A percentile compares a stretch with the other conserved stretches of the same genome.
Evolutionary conservation across 2,888 invertebrate genomes (phyloP).

Genomic region (Cryptocephalus moraei): DNA sequence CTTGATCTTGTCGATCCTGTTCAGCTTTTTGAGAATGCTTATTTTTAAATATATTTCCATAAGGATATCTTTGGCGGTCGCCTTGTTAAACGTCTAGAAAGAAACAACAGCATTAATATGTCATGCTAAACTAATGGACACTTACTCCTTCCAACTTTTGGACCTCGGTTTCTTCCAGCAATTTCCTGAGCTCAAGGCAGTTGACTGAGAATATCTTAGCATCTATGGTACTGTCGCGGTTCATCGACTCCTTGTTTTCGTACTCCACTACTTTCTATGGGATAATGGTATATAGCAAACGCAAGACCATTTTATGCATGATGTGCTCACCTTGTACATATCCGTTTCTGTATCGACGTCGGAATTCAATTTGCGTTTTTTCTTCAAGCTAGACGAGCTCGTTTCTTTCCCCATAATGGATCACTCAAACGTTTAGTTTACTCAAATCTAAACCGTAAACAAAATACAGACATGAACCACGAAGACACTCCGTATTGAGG

Average conservation of each 20-base stretch:
- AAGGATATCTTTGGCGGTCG: conserved; percentile 6
- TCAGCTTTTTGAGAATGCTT: conserved; percentile 79
- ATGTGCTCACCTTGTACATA: conserved; percentile 46
- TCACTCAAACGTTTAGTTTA: too few relatives aligned
- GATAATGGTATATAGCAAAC: conserved; percentile 13
- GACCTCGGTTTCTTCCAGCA: conserved; percentile 58
- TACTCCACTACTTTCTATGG: conserved; percentile 55
- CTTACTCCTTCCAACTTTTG: conserved; percentile 10
- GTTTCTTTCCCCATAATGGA: conserved; percentile 36
- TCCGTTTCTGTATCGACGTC: conserved; percentile 45
- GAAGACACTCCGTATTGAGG: too few relatives aligned
- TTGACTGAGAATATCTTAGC: conserved; percentile 55
- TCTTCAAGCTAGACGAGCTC: conserved; percentile 46
- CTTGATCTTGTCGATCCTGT: conserved; percentile 81
- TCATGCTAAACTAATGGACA: not conserved
- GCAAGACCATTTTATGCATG: not conserved
- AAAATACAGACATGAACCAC: too few relatives aligned
- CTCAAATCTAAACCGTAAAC: too few relatives aligned
- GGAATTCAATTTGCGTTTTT: conserved; percentile 40
- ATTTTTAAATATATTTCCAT: conserved; percentile 65
- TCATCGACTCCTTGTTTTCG: conserved; percentile 64
- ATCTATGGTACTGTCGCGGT: conserved; percentile 57
- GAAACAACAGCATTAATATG: conserved; percentile 18
- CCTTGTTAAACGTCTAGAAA: conserved; percentile 33
- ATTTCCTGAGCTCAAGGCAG: conserved; percentile 58